These are phyloP conservation scores for Brachirus orientalis DNA, from an alignment of 2,113 vertebrate genomes.

Conservation along the genomic window DNA sequence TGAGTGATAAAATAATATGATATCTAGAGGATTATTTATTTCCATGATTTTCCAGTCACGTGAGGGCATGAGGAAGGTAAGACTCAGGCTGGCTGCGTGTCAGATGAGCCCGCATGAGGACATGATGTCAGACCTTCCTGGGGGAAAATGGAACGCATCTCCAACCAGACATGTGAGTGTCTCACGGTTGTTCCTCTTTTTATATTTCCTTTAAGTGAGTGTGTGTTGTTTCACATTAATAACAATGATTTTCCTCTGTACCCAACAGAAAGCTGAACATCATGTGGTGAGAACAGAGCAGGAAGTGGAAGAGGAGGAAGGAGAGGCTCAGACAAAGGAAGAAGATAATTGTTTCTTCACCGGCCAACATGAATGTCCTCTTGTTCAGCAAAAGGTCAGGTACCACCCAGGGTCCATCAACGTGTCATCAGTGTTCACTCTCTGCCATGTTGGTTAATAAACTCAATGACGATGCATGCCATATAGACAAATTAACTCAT, in stretches of 20 bases:
- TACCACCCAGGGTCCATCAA: background rate
- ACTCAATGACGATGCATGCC: too few relatives aligned
- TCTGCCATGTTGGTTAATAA: too few relatives aligned
- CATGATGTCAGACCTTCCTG: conserved; percentile 61
- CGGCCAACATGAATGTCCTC: conserved; percentile 74
- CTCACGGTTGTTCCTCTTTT: conserved; percentile 54
- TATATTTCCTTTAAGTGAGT: background rate
- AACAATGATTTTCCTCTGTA: conserved; percentile 12
- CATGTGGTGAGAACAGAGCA: conserved; percentile 1
- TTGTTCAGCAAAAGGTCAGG: conserved; percentile 71
- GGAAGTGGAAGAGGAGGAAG: conserved; percentile 22
- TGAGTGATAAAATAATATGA: conserved; percentile 54
- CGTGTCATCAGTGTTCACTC: too few relatives aligned
- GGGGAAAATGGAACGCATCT: conserved; percentile 56
- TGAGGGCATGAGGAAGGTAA: conserved; percentile 82
- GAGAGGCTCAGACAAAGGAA: conserved; percentile 6
- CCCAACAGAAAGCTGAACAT: conserved; percentile 45
- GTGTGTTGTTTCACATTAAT: background rate
- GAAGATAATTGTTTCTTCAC: conserved; percentile 38
- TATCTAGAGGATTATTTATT: conserved; percentile 34
- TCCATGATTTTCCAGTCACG: conserved; percentile 78
- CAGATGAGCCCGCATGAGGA: conserved; percentile 68
- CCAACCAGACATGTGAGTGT: conserved; percentile 71
- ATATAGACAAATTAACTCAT: too few relatives aligned
- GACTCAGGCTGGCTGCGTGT: conserved; percentile 84